A percentile compares a stretch with the other conserved stretches of the same genome.
These are phyloP conservation scores for Apaloderma vittatum DNA, from an alignment of 2,113 vertebrate species.

Conservation along the genomic window DNA sequence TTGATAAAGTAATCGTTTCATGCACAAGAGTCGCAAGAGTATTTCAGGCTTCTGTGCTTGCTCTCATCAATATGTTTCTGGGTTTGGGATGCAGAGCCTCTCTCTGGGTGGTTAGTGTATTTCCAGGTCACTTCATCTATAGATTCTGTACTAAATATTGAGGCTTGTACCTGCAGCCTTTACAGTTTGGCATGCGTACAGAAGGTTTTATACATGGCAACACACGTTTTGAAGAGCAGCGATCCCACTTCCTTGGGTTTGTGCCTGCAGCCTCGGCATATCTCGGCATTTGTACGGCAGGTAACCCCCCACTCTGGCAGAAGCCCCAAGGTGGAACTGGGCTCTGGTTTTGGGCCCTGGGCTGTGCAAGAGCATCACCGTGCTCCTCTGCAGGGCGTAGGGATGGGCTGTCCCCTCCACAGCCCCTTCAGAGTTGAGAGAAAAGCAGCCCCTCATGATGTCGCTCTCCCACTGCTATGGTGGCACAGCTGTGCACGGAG, in stretches of 20 bases:
- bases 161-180: neutral
- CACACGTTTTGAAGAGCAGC: neutral
- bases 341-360: neutral
- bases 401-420: neutral
- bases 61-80: neutral
- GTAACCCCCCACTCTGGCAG: no score
- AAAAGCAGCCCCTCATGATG: neutral
- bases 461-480: neutral
- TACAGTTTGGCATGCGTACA: neutral
- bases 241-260: neutral
- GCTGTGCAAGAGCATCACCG: neutral
- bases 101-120: neutral
- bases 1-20: neutral
- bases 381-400: neutral
- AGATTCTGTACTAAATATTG: slow-evolving; percentile 1
- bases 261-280: neutral
- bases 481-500: neutral
- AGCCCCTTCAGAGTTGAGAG: neutral
- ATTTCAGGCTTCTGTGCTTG: neutral
- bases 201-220: neutral
- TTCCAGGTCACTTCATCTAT: neutral
- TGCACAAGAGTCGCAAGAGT: neutral
- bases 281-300: neutral
- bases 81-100: neutral
- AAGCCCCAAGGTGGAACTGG: neutral